Evolutionary conservation across 1,140 invertebrate genomes (phyloP).

Genomic region (Zaprionus inermis): DNA sequence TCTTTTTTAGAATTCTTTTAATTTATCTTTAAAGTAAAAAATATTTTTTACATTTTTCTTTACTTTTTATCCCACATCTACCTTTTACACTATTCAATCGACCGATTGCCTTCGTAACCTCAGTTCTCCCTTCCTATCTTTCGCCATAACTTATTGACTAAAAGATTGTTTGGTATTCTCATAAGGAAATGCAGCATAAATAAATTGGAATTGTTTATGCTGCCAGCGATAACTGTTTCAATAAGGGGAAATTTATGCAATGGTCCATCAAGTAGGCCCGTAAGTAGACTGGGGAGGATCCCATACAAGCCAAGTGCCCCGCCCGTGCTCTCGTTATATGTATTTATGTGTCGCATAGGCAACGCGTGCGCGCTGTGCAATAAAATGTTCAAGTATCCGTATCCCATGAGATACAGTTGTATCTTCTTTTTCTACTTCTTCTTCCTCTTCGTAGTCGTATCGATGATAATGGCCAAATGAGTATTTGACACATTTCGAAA

Average conservation of each 20-base stretch:
- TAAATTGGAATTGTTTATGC: constrained; percentile 5
- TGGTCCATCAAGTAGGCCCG: constrained; percentile 11
- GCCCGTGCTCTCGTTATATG: background rate
- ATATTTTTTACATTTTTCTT: no score
- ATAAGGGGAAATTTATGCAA: constrained; percentile 33
- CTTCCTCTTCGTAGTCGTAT: background rate
- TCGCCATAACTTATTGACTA: background rate
- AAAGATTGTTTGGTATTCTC: background rate
- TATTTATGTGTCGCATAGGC: constrained; percentile 3
- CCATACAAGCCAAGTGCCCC: background rate
- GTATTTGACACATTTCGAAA: constrained; percentile 48
- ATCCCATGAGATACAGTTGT: constrained; percentile 50
- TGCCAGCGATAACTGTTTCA: constrained; percentile 1
- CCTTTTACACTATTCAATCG: background rate
- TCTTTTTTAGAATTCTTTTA: no score
- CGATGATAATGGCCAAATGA: constrained; percentile 42
- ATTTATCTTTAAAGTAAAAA: no score
- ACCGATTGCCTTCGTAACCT: background rate
- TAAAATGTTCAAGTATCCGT: constrained; percentile 21
- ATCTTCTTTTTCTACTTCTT: constrained; percentile 20
- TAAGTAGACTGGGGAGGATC: background rate
- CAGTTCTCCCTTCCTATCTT: background rate
- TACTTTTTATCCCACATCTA: no score
- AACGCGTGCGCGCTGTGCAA: constrained; percentile 8
- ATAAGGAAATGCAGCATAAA: background rate